A percentile compares a stretch with the other conserved stretches of the same genome.
Evolutionary conservation across 2,888 invertebrate genomes (phyloP).

Genomic region (Trichopria drosophilae): DNA sequence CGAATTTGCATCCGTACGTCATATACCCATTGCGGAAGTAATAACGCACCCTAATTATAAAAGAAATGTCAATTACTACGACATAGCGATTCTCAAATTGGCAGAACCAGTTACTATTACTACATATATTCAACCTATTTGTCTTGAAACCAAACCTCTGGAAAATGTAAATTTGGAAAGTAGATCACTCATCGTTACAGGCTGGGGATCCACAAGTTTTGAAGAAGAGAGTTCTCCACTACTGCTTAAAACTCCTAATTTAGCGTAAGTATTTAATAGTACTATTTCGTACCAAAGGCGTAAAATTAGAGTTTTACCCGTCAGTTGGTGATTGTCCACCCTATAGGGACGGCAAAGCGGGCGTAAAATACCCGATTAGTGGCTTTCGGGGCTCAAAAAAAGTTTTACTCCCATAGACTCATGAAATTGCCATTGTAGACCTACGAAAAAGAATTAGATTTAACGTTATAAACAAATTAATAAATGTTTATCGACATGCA

Average conservation of each 20-base stretch:
- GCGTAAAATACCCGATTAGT: no score
- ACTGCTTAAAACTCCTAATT: slow-evolving; percentile 44
- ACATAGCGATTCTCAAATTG: slow-evolving; percentile 47
- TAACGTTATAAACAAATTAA: no score
- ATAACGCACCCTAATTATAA: slow-evolving; percentile 47
- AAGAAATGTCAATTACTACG: slow-evolving; percentile 43
- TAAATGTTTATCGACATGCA: no score
- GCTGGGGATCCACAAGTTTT: slow-evolving; percentile 46
- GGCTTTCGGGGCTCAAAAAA: no score
- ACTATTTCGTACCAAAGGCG: no score
- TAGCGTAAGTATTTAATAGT: slow-evolving; percentile 41
- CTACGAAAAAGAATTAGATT: no score
- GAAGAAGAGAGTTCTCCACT: slow-evolving; percentile 28
- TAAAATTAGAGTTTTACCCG: no score
- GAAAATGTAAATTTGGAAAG: slow-evolving; percentile 25
- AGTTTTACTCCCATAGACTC: no score
- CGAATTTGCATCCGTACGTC: slow-evolving; percentile 34
- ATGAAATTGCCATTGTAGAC: no score
- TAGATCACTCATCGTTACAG: slow-evolving; percentile 42
- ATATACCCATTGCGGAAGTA: slow-evolving; percentile 38
- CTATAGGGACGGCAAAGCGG: no score
- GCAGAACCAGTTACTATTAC: slow-evolving; percentile 35
- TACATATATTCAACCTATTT: slow-evolving; percentile 43
- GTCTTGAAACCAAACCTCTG: slow-evolving; percentile 46
- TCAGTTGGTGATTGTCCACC: no score